phyloP scores from a whole-genome alignment of 2,888 invertebrate species.

The Drosophila phalerata region DNA sequence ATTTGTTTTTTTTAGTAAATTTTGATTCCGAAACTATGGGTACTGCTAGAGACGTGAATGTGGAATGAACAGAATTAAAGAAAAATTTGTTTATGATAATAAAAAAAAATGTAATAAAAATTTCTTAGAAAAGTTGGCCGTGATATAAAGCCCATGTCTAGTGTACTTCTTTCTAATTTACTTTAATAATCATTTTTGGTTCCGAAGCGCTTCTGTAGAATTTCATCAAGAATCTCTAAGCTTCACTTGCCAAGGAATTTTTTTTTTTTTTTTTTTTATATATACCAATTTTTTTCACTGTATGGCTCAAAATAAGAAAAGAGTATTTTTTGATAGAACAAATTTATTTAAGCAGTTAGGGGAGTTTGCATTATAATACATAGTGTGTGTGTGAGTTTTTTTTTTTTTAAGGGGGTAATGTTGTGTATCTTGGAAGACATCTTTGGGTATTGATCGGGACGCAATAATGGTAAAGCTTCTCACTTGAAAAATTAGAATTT shows the following conservation, averaged over 20 bases:
- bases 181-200: no score
- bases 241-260: no score
- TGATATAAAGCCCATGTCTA: no score
- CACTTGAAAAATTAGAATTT: not conserved
- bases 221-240: no score
- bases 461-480: constrained; percentile 6
- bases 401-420: constrained; percentile 33
- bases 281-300: no score
- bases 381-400: not conserved
- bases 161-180: no score
- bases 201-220: no score
- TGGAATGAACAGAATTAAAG: constrained; percentile 15
- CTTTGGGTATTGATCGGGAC: constrained; percentile 25
- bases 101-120: not conserved
- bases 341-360: constrained; percentile 17
- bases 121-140: not conserved
- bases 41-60: constrained; percentile 4
- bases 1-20: not conserved
- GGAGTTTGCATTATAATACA: not conserved
- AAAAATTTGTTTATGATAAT: not conserved
- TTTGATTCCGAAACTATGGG: constrained; percentile 28
- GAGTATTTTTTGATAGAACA: not conserved
- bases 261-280: no score
- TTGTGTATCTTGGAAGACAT: constrained; percentile 37
- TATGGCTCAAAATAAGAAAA: no score